Percentiles rank a stretch among this genome's conserved stretches.
phyloP scores from a whole-genome alignment of 2,888 invertebrate genomes.

The Pollenia griseotomentosa region DNA sequence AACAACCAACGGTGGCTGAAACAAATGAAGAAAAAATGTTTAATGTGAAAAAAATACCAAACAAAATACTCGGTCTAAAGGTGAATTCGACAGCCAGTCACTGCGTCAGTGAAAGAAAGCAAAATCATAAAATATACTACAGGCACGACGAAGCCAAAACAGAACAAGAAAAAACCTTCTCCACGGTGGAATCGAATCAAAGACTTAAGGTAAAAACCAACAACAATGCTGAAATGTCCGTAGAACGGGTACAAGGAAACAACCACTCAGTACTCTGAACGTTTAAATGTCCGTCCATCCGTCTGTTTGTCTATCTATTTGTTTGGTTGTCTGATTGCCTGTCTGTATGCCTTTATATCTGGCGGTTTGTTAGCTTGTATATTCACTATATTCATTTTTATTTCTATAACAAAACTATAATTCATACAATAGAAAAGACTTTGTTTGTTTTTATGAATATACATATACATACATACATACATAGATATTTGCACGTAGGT shows the following conservation, averaged over 20 bases:
- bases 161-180: constrained; percentile 6
- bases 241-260: constrained; percentile 27
- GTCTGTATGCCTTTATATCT: background rate
- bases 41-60: constrained; percentile 10
- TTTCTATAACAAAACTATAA: constrained; percentile 14
- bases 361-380: background rate
- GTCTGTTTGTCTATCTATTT: background rate
- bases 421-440: constrained; percentile 21
- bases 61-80: constrained; percentile 23
- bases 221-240: constrained; percentile 15
- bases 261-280: constrained; percentile 13
- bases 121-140: background rate
- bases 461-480: background rate
- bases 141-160: background rate
- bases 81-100: constrained; percentile 16
- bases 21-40: constrained; percentile 13
- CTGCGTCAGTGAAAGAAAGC: background rate
- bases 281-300: constrained; percentile 13
- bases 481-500: background rate
- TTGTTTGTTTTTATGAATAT: background rate
- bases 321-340: constrained; percentile 4
- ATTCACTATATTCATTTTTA: background rate
- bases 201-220: constrained; percentile 15
- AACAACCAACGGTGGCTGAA: background rate
- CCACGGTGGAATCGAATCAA: constrained; percentile 30